Evolutionary conservation across 1,140 invertebrate genomes (phyloP).

Genomic region (Drosophila teissieri): DNA sequence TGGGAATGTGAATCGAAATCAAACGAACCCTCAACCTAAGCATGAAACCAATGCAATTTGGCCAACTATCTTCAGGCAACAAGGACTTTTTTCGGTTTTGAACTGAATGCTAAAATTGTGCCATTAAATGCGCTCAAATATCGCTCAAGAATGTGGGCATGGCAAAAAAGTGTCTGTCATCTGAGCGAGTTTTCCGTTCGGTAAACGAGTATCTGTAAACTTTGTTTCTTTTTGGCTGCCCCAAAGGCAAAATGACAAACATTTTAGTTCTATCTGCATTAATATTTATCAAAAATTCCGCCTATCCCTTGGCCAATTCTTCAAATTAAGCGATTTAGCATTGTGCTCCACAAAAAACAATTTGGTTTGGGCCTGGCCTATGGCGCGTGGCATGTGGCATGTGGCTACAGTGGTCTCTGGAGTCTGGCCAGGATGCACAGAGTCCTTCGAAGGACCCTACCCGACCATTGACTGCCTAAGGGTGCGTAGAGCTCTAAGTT

Average conservation of each 20-base stretch:
- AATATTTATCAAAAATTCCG: constrained; percentile 43
- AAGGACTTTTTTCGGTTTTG: constrained; percentile 23
- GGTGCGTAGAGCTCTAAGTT: constrained; percentile 71
- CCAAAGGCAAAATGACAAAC: constrained; percentile 26
- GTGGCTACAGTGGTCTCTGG: constrained; percentile 35
- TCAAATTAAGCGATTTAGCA: constrained; percentile 69
- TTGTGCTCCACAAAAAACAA: constrained; percentile 64
- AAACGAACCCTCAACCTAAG: constrained; percentile 56
- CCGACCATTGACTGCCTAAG: constrained; percentile 19
- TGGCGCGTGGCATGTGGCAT: constrained; percentile 37
- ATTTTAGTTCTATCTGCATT: constrained; percentile 10
- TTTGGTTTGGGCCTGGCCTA: constrained; percentile 41
- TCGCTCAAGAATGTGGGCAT: constrained; percentile 46
- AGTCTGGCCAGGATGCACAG: constrained; percentile 8
- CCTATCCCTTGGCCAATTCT: constrained; percentile 50
- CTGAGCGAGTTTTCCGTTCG: constrained; percentile 22
- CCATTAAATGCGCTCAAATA: constrained; percentile 51
- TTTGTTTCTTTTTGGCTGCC: constrained; percentile 33
- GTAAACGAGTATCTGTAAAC: constrained; percentile 18
- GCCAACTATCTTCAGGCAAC: constrained; percentile 66
- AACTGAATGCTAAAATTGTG: constrained; percentile 48
- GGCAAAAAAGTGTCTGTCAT: constrained; percentile 43
- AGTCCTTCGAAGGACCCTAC: constrained; percentile 1
- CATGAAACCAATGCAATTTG: constrained; percentile 75
- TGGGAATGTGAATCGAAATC: constrained; percentile 52